Evolutionary conservation across 1,140 invertebrate species (phyloP), one percentile per base, ranked within the genome.

Genomic region (Phortica variegata): DNA sequence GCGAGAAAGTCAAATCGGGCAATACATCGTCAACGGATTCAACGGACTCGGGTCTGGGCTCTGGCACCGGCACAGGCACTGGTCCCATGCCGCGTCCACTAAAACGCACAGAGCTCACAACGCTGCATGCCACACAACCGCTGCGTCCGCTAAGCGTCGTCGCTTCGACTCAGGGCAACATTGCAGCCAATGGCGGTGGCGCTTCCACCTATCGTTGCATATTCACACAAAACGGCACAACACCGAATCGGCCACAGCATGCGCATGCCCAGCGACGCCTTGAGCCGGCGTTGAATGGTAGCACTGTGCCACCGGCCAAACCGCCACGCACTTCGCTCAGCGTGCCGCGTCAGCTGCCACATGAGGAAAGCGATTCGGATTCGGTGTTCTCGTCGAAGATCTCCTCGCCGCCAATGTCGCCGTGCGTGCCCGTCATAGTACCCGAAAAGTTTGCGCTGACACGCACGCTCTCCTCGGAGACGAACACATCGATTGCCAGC

Each of bases 301-400:
- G 59, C 54, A 6, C 65, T 56, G 34, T 45, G 38, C 71, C 73
- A 23, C 75, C 65, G 23, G 61, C 66, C 40, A 75, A 78, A 52
- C 73, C 76, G 34, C 61, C 78, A 18, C 74, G 76, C 52, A 77
- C 61, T 23, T 76, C 77, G 13, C 60, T 76, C 12, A 46, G 31
- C 50, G 10, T 34, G 6, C 56, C 38, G 7, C 49, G 49, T 46
- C 58, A 63, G 5, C 77, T 50, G 58, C 33, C 78, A 23, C 66
- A 80, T 40, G 84, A 88, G 58, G 88, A 91, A 55, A 90, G 88
- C 55, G 89, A 93, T 66, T 91, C 89, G 62, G 90, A 93, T 73
- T 91, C 89, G 6, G 89, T 89, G 2, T 87, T 92, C 55, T 90
- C 88, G 4, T 60, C 60, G 0, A 87, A 87, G 26, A 85, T 72